These are phyloP conservation scores for Petrocephalus schoutedeni DNA, from an alignment of 2,797 vertebrate species.

Conservation along the genomic window DNA sequence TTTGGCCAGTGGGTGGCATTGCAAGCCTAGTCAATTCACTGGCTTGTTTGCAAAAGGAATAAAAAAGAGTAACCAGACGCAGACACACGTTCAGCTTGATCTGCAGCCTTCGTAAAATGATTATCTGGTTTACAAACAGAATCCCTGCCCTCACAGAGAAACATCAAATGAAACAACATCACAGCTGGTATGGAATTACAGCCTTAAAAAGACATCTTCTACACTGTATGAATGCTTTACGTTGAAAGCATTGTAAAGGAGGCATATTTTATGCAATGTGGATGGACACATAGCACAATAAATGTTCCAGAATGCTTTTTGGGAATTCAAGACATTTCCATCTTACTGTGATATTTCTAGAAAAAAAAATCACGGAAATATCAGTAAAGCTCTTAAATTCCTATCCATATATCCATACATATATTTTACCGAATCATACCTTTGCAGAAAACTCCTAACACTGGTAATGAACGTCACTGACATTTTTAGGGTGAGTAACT, in stretches of 20 bases:
- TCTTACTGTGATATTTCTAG: background rate
- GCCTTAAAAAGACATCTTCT: background rate
- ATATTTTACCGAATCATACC: background rate
- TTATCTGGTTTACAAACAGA: background rate
- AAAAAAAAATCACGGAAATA: background rate
- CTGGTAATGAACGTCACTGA: background rate
- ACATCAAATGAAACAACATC: background rate
- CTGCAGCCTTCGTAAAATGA: background rate
- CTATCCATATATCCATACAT: background rate
- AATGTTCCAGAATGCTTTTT: background rate
- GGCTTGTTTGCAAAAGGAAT: background rate
- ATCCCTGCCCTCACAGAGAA: background rate
- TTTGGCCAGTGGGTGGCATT: conserved; percentile 19
- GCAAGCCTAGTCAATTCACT: background rate
- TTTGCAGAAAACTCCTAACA: background rate
- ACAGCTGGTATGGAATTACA: background rate
- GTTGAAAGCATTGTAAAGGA: background rate
- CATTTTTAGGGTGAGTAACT: background rate
- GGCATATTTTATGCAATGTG: background rate
- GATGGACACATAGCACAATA: background rate
- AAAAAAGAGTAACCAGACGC: background rate
- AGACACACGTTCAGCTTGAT: background rate
- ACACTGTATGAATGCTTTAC: background rate
- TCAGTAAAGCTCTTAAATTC: background rate
- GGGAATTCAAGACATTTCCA: background rate